A percentile compares a stretch with the other conserved stretches of the same genome.
Conservation (phyloP, 2,888 invertebrate species). For the Cosmopolites sordidus region DNA sequence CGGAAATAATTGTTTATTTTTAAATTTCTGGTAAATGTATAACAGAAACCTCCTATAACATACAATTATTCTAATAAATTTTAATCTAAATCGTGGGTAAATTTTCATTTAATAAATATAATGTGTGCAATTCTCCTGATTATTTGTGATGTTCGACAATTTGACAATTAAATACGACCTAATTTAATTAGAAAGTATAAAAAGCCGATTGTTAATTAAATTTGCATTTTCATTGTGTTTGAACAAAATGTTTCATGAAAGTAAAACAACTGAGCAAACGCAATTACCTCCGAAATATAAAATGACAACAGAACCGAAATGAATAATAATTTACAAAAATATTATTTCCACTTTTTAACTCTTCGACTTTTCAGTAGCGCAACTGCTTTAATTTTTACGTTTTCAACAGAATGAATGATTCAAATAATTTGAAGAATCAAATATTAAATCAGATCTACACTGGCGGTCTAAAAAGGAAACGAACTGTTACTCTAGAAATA, state of each 20-base stretch:
- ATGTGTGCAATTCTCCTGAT: not conserved
- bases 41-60: no score
- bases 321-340: constrained; percentile 27
- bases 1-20: not conserved
- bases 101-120: not conserved
- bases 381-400: no score
- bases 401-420: no score
- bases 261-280: constrained; percentile 23
- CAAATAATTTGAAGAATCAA: no score
- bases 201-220: constrained; percentile 16
- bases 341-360: constrained; percentile 26
- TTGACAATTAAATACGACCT: constrained; percentile 7
- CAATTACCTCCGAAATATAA: constrained; percentile 25
- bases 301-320: constrained; percentile 27
- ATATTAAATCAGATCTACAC: no score
- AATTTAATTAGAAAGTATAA: constrained; percentile 16
- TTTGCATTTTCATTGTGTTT: constrained; percentile 23
- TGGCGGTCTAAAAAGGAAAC: no score
- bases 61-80: not conserved
- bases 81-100: not conserved
- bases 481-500: no score
- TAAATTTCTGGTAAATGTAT: no score
- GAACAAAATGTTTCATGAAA: constrained; percentile 26
- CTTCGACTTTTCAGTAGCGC: constrained; percentile 7
- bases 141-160: constrained; percentile 4